Evolutionary conservation across 2,113 vertebrate genomes (phyloP), one percentile per base, ranked within the genome.

Genomic region (Indicator maculatus): DNA sequence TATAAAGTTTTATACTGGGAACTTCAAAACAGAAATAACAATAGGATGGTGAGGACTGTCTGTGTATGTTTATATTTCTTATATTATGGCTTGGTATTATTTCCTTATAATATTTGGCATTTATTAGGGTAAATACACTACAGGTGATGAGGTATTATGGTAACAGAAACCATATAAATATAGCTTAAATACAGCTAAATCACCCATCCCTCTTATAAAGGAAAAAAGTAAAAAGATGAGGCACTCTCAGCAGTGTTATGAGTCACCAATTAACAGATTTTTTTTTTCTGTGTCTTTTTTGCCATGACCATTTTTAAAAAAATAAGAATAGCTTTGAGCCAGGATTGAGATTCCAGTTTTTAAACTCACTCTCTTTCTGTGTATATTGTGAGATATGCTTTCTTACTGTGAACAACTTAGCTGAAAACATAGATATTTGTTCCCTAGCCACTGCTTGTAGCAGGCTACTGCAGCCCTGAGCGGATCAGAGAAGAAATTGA

Each of bases 141-240:
- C 26, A 75, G 19, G 2, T 67, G 9, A 12, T 64, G 38, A 66
- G 61, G 31, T 67, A 45, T 24, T 52, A 9, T 45, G 11, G 28
- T 69, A 53, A 59, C 9, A 88, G 44, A 83, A 83, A 30, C 13
- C 8, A 20, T 20, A 23, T 39, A 73, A 82, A 65, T 75, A 53
- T 10, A 28, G 26, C 31, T 83, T 39, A 73, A 85, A 65, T 75
- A 53, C 11, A 28, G 26, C 30, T 83, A 61, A 79, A 80, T 75
- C 28, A 60, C 19, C 8, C 27, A 15, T 52, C 31, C 21, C 47
- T 84, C n/a, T 72, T 73, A 52, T 5, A 63, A 70, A 91, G 3
- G 8, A 1, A 0, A 60, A 18, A n/a, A 5, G 4, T 26, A 2
- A 16, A 27, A 45, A 50, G 13, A 27, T 39, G 20, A 9, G n/a